Conservation (phyloP, 2,113 vertebrate genomes). For the Smithornis capensis region DNA sequence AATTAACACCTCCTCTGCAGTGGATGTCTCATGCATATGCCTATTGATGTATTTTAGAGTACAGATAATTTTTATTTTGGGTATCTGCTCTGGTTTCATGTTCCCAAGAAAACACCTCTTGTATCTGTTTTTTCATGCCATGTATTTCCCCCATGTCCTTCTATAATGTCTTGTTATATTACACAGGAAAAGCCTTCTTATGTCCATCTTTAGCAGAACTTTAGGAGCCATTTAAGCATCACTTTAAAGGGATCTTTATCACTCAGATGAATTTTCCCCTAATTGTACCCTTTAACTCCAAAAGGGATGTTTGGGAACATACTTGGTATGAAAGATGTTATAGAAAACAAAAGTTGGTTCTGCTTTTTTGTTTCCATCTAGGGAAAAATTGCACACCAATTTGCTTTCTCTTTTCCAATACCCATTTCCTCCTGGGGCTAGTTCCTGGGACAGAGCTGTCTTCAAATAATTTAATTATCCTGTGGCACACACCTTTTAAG, state of each 20-base stretch:
- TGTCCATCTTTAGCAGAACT: background rate
- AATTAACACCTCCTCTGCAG: background rate
- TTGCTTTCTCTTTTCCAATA: slow-evolving; percentile 19
- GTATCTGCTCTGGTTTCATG: background rate
- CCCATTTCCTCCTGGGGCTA: background rate
- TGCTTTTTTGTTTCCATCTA: background rate
- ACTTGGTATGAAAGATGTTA: background rate
- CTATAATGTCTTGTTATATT: background rate
- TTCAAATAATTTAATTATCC: slow-evolving; percentile 62
- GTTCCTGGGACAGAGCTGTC: slow-evolving; percentile 30
- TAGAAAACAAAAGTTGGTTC: slow-evolving; percentile 23
- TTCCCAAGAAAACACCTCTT: background rate
- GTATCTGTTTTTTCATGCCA: background rate
- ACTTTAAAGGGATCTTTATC: background rate
- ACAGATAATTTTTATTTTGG: slow-evolving; percentile 17
- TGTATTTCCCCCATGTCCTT: background rate
- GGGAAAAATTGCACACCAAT: background rate
- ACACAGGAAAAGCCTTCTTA: background rate
- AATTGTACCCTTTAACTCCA: background rate
- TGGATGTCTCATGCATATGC: background rate
- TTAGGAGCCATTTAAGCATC: background rate
- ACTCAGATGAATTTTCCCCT: background rate
- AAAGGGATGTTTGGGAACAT: background rate
- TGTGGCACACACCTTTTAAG: slow-evolving; percentile 36
- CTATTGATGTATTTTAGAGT: slow-evolving; percentile 21